phyloP scores from a whole-genome alignment of 2,888 invertebrate species.

The Troilus luridus region DNA sequence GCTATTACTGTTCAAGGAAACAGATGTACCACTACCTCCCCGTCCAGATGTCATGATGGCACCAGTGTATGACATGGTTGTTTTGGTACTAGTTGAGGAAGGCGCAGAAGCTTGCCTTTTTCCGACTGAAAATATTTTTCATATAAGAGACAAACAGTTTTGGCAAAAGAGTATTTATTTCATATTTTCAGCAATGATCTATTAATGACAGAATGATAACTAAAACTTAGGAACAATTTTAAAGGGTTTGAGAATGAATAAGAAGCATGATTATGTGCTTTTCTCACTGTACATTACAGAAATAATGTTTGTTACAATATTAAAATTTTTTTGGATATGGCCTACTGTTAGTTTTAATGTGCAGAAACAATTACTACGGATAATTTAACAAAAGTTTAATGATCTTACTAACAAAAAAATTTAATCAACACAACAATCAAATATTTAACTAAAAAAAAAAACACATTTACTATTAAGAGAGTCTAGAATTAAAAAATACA shows the following conservation, averaged over 20 bases:
- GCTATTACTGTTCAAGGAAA: slow-evolving; percentile 68
- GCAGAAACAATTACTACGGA: no score
- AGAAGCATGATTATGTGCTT: neutral
- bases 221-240: neutral
- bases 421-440: no score
- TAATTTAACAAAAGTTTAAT: no score
- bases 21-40: slow-evolving; percentile 66
- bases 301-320: no score
- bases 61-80: slow-evolving; percentile 74
- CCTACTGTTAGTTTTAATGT: no score
- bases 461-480: no score
- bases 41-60: slow-evolving; percentile 71
- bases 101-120: slow-evolving; percentile 70
- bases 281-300: neutral
- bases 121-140: slow-evolving; percentile 67
- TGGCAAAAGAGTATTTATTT: neutral
- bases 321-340: no score
- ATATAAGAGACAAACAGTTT: neutral
- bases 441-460: no score
- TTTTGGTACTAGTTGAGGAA: slow-evolving; percentile 71
- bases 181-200: neutral
- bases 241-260: neutral
- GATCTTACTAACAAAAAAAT: no score
- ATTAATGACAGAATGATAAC: neutral
- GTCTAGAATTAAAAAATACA: no score